These are phyloP conservation scores for Lepidochrysops patricia DNA, from an alignment of 2,888 invertebrate species.

Conservation along the genomic window DNA sequence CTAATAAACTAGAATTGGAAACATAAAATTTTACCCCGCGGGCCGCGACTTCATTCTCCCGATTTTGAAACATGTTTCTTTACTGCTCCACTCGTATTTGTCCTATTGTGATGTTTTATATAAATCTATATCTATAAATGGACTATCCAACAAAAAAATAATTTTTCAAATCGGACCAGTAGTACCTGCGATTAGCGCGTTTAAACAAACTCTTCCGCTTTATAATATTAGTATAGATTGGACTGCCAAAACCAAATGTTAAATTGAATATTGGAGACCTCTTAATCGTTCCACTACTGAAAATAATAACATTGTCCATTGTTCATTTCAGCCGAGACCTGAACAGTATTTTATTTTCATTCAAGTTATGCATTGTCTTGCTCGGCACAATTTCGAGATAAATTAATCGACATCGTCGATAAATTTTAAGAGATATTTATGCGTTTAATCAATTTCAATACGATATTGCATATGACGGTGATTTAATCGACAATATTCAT, in stretches of 20 bases:
- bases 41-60: no score
- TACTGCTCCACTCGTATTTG: no score
- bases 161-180: no score
- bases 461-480: neutral
- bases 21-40: no score
- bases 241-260: slow-evolving; percentile 1
- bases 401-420: neutral
- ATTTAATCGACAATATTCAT: no score
- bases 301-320: slow-evolving; percentile 5
- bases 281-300: neutral
- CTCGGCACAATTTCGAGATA: neutral
- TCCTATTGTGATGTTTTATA: no score
- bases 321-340: neutral
- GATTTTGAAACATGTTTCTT: no score
- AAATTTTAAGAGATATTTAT: neutral
- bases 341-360: neutral
- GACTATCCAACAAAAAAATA: no score
- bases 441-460: neutral
- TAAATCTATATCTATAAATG: no score
- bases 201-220: no score
- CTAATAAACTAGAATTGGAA: no score
- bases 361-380: neutral
- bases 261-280: slow-evolving; percentile 9
- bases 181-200: no score
- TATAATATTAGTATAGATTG: neutral